Base-by-base conservation (phyloP, 2,888 invertebrate species). In the Craniophora ligustri region DNA sequence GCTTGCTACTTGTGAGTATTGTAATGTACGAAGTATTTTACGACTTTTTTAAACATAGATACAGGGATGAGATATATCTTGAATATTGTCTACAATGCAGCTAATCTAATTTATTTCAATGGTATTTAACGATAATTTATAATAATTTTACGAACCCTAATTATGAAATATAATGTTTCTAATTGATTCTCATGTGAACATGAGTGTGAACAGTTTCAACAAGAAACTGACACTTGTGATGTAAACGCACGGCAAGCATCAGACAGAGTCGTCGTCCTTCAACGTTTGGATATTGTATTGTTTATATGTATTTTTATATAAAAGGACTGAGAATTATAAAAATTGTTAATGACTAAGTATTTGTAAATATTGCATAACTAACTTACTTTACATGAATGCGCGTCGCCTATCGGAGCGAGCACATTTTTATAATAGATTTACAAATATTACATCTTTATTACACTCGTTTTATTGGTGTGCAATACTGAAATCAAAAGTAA, bases 241-340 rank as follows among this genome's bases (percentile, higher is more conserved):
- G 8, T 13, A 30, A 34, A 39, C n/a, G n/a, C n/a, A 21, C 16
- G 23, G 30, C 21, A 16, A 40, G 14, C 23, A 26, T 18, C 32
- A 15, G 13, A 21, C 32, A 15, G 13, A 31, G 32, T 50, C 46
- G 41, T 11, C 41, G 38, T 50, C 28, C 18, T 36, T 31, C 41
- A 40, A 47, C 48, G 15, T 58, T 64, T 49, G 46, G 48, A 51
- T 65, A 63, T 56, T 67, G 47, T 66, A 67, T 62, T 67, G 65
- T 68, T 61, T 65, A 62, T 67, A 70, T 75, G 67, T 78, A 81
- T 76, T 78, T 78, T 77, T 77, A 73, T 79, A 77, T 59, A 68
- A 73, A 75, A 69, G 74, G 76, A 81, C 79, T 79, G 80, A 81
- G 54, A 74, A 68, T 73, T 56, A 62, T 64, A 65, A 26, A 68